These are phyloP conservation scores for Callosobruchus maculatus DNA, from an alignment of 2,888 invertebrate genomes.

Conservation along the genomic window DNA sequence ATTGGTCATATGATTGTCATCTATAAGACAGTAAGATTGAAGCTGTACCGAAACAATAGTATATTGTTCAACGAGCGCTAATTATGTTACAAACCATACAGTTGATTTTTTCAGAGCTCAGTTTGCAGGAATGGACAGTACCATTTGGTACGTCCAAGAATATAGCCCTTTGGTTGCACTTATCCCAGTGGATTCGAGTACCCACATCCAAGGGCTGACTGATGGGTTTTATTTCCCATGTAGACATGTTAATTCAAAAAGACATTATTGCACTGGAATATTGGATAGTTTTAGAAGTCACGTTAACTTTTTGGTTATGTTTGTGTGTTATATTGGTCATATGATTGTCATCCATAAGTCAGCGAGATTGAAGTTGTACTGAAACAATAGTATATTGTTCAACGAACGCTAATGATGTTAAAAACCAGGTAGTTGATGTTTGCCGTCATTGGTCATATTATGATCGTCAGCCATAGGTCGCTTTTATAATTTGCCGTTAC, in stretches of 20 bases:
- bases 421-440: too few species aligned
- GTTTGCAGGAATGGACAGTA: slow-evolving; percentile 31
- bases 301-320: not conserved
- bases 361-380: too few species aligned
- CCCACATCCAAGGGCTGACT: slow-evolving; percentile 46
- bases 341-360: not conserved
- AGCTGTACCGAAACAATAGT: too few species aligned
- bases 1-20: not conserved
- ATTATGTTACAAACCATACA: too few species aligned
- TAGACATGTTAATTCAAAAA: not conserved
- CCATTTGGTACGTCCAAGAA: slow-evolving; percentile 58
- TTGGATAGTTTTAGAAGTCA: not conserved
- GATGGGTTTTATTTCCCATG: not conserved
- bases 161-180: slow-evolving; percentile 57
- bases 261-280: not conserved
- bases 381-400: too few species aligned
- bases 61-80: too few species aligned
- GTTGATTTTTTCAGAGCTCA: too few species aligned
- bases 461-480: too few species aligned
- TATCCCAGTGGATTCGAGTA: slow-evolving; percentile 72
- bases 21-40: too few species aligned
- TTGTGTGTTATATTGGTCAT: not conserved
- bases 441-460: too few species aligned
- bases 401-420: too few species aligned
- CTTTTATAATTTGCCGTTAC: too few species aligned